Evolutionary conservation across 2,113 vertebrate species (phyloP), one percentile per base, ranked within the genome.

Genomic region (Porphyrio hochstetteri): DNA sequence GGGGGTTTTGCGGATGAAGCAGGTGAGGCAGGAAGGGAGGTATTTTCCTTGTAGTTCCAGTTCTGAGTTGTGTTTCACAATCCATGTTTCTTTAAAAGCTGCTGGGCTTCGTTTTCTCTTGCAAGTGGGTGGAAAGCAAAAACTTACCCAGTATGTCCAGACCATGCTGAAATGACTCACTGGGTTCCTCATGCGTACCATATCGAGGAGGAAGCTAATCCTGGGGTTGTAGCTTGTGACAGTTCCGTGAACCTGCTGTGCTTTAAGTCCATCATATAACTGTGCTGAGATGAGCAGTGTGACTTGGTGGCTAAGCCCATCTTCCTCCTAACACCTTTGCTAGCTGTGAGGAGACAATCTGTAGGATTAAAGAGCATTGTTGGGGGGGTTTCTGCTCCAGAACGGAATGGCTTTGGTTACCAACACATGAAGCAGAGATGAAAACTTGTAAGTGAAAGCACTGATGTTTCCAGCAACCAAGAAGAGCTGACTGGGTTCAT

Each of bases 281-380:
- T 50, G 61, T 44, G 10, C 31, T 6, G 29, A 65, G 35, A 8
- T 50, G 44, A 3, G 6, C 60, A 31, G 25, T 27, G 11, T 27
- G 67, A 16, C 19, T 82, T 78, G 27, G 40, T 82, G 61, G 13
- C 74, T 50, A 69, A 0, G 75, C 20, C 36, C 11, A 19, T 42
- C 46, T 82, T 35, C n/a, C 48, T n/a, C 48, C 3, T 28, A 82
- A 29, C 81, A 29, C n/a, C 31, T 63, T 55, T 68, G 24, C 61
- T 46, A 28, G 33, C 50, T 86, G 33, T 69, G 55, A 69, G 65
- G 72, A 86, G 33, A 40, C 19, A 44, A 9, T 63, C 38, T 68
- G 0, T 50, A 31, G 16, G 28, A 15, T 33, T n/a, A 60, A 55
- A 68, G 19, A 76, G 27, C 11, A 38, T 48, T 0, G 0, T 2